Evolutionary conservation across 2,113 vertebrate genomes (phyloP), one percentile per base, ranked within the genome.

Genomic region (Mastomys coucha): DNA sequence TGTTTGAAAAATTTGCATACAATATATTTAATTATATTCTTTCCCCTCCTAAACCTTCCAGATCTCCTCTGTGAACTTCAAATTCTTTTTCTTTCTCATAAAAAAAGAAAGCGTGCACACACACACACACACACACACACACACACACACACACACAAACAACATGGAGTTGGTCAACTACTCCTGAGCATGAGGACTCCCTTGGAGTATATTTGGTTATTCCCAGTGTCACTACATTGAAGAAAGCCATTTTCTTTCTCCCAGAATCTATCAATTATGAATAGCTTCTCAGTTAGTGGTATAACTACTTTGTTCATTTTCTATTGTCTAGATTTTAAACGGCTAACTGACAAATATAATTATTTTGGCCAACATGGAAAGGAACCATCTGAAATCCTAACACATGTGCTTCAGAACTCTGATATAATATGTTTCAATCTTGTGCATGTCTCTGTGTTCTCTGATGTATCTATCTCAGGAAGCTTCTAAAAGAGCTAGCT

Each of bases 381-480:
- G 6, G 22, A n/a, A 31, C n/a, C 24, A 82, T 73, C 77, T 92
- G 80, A 95, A 96, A 26, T 36, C 36, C 65, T 36, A 84, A 14
- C 3, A 81, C 17, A 63, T 85, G 7, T 65, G 20, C n/a, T 93
- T 91, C 13, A 65, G 8, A 80, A 69, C 5, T 85, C 28, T 87
- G 17, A 10, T 92, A 88, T 51, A 20, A n/a, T 39, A 49, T 3
- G 2, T 72, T 93, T 85, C 16, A 72, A 1, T 70, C 58, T 93
- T 58, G 9, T 89, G 39, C 22, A 60, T 94, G 92, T 95, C 51
- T 91, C n/a, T 81, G n/a, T 94, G 36, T 58, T 33, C 77, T 81
- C 11, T 82, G 78, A 89, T 67, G 26, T 14, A 20, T 26, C 63
- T 67, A 16, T 78, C n/a, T 26, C 69, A 88, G 53, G 24, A 73